Evolutionary conservation across 2,113 vertebrate species (phyloP), one percentile per base, ranked within the genome.

Genomic region (Eretmochelys imbricata): DNA sequence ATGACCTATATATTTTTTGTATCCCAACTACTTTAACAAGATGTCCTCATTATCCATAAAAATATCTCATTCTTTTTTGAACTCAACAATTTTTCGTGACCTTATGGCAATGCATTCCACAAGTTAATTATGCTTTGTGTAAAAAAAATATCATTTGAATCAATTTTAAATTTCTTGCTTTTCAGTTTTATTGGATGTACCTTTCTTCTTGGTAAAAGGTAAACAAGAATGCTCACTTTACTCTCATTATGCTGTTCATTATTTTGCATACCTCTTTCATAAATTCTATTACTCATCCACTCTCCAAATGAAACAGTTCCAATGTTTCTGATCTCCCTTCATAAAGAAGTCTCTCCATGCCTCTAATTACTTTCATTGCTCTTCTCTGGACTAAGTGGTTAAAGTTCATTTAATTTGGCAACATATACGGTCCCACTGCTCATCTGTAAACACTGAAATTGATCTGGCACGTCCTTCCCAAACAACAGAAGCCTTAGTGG

Each of bases 381-480:
- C 76, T 75, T 38, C 85, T 86, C 57, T n/a, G 49, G 53, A 84
- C 80, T 95, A 50, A 27, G 90, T 9, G 4, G 14, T 49, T 91
- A 88, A 6, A 91, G 87, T 80, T 92, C 85, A 90, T 92, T 51
- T 91, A 93, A 95, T 94, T 86, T 89, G 83, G 82, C 78, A 94
- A 92, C 62, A 85, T 82, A 87, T 85, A 86, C 5, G 84, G 59
- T 89, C 50, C 46, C 89, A 94, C 86, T 87, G n/a, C 83, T 97
- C 92, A 91, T 72, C 84, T 95, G 86, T 95, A 95, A 93, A 89
- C 96, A 92, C 92, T 87, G 65, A 96, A 90, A 89, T 94, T 92
- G 85, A 85, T 83, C 93, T 91, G 82, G 76, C 86, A 80, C 94
- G 83, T 91, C 50, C 87, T 54, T 90, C n/a, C 35, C 62, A 20